Evolutionary conservation across 2,888 invertebrate species (phyloP).

Genomic region (Taphrorychus bicolor): DNA sequence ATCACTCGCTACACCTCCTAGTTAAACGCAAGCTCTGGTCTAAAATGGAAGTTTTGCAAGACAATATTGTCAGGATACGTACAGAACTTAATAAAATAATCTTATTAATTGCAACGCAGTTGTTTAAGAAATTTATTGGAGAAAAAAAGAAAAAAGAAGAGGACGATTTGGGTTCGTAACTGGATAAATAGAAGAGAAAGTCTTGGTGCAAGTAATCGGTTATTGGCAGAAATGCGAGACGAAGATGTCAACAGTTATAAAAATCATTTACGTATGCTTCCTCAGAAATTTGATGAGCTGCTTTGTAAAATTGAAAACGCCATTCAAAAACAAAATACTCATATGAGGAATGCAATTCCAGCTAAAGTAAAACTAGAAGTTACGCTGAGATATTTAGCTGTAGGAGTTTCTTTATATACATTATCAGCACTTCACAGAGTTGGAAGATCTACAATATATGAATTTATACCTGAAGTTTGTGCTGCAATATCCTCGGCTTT

Average conservation of each 20-base stretch:
- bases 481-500: background rate
- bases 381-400: constrained; percentile 1
- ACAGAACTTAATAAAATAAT: background rate
- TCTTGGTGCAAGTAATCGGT: background rate
- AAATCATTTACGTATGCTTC: background rate
- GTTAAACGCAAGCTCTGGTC: too few relatives aligned
- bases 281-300: background rate
- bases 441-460: background rate
- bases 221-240: background rate
- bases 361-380: background rate
- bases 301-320: background rate
- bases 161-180: background rate
- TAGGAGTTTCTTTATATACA: background rate
- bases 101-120: background rate
- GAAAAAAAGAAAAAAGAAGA: background rate
- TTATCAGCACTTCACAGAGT: background rate
- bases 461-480: background rate
- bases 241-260: background rate
- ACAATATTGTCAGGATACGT: background rate
- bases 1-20: too few relatives aligned
- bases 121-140: background rate
- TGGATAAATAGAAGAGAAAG: constrained; percentile 3
- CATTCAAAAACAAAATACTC: background rate
- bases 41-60: too few relatives aligned
- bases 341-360: background rate